These are phyloP conservation scores for Avahi laniger DNA, from an alignment of 2,797 vertebrate species.

Conservation along the genomic window DNA sequence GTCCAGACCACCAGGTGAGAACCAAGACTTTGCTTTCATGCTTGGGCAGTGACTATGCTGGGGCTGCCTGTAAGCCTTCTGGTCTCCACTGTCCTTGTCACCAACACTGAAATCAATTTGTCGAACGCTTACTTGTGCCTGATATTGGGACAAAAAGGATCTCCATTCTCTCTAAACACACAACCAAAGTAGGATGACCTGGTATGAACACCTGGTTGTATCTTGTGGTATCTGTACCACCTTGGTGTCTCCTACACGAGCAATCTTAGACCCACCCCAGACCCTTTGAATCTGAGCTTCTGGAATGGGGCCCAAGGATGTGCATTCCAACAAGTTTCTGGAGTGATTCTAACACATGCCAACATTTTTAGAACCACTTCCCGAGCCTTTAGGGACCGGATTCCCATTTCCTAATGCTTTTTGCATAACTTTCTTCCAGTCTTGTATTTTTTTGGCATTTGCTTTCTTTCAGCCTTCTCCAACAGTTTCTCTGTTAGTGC, in stretches of 20 bases:
- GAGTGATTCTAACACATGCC: neutral
- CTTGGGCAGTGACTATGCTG: too few species aligned
- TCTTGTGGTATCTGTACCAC: neutral
- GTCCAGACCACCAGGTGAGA: too few species aligned
- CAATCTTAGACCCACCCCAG: neutral
- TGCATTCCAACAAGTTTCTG: neutral
- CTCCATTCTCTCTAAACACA: neutral
- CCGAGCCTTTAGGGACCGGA: neutral
- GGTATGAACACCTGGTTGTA: neutral
- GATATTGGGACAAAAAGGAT: too few species aligned
- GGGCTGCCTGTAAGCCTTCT: neutral
- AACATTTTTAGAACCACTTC: neutral
- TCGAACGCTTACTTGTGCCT: rapidly evolving
- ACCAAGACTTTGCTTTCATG: neutral
- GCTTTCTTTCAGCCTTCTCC: neutral
- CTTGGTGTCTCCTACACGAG: neutral
- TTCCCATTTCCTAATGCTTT: neutral
- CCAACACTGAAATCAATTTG: neutral
- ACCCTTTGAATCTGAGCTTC: neutral
- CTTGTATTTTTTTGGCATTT: neutral
- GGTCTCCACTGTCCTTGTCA: rapidly evolving
- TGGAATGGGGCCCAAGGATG: neutral
- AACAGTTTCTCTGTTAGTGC: neutral
- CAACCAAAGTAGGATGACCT: neutral
- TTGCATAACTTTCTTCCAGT: neutral